Base-by-base conservation (phyloP, 1,140 invertebrate genomes). In the Vanessa tameamea region DNA sequence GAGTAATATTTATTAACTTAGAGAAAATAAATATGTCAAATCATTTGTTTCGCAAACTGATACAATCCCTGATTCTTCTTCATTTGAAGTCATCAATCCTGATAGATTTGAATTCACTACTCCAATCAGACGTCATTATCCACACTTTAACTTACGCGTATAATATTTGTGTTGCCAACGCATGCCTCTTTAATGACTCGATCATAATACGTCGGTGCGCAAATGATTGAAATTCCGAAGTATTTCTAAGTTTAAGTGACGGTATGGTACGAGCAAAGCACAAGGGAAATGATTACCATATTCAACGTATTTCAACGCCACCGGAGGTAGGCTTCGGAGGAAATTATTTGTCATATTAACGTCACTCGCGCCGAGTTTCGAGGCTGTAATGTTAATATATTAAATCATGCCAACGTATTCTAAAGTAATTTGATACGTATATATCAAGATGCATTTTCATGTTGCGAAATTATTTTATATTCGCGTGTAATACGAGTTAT, bases 271-370 rank as follows among this genome's bases (percentile, higher is more conserved):
- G 76, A 77, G 77, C 76, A 82, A 83, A 81, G 78, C 83, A 83
- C 87, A 76, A 78, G 83, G 88, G 88, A 82, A 85, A 83, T 84
- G 80, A 88, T 90, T 88, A 88, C 78, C 88, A 88, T 90, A 90
- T 90, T 88, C 86, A 84, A 87, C 86, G 80, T 85, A 85, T 87
- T 90, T 86, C 85, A 80, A 78, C 79, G 78, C 73, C 82, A 76
- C 81, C 77, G 77, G 67, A 79, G 78, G 84, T 90, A 86, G 85
- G 88, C 88, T 85, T 84, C 77, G 74, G 76, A 82, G 83, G 83
- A 85, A 87, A 89, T 89, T 86, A 88, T 88, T 88, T 90, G 88
- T 90, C 88, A 90, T 88, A 90, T 90, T 90, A 90, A 90, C 84
- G 88, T 90, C 88, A 88, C 81, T 86, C 81, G 72, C 43, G 75